These are phyloP conservation scores for Stenurella melanura DNA, from an alignment of 2,888 invertebrate species.

Conservation along the genomic window DNA sequence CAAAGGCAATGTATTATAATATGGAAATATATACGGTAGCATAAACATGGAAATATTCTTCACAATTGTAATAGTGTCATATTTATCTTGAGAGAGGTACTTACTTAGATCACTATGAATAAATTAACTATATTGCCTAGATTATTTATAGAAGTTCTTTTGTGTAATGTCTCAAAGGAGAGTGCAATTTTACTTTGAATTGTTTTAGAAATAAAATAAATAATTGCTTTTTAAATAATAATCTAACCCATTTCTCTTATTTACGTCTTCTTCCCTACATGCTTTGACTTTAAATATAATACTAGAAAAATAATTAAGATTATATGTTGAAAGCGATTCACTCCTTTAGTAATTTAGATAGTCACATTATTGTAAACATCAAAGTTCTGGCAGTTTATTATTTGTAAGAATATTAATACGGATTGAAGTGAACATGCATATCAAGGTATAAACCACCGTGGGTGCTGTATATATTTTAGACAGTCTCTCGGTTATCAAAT, in stretches of 20 bases:
- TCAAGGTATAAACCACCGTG: too few relatives aligned
- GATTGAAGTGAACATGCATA: too few relatives aligned
- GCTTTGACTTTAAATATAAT: not conserved
- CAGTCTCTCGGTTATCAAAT: too few relatives aligned
- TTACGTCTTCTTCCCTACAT: not conserved
- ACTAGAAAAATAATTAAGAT: too few relatives aligned
- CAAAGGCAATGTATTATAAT: not conserved
- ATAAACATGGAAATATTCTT: constrained; percentile 12
- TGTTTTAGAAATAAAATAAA: not conserved
- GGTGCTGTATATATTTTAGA: too few relatives aligned
- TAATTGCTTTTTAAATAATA: not conserved
- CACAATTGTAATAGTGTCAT: constrained; percentile 11
- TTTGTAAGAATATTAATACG: too few relatives aligned
- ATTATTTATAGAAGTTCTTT: not conserved
- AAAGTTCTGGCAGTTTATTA: too few relatives aligned
- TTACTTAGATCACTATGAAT: not conserved
- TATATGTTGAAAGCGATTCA: too few relatives aligned
- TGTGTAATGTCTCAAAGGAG: not conserved
- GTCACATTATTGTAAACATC: too few relatives aligned
- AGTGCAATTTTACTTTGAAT: not conserved
- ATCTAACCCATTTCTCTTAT: not conserved
- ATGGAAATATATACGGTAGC: not conserved
- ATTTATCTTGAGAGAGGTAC: constrained; percentile 3
- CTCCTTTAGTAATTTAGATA: too few relatives aligned
- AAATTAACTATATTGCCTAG: not conserved